A percentile compares a stretch with the other conserved stretches of the same genome.
phyloP scores from a whole-genome alignment of 2,113 vertebrate species.

The Cavia aperea region DNA sequence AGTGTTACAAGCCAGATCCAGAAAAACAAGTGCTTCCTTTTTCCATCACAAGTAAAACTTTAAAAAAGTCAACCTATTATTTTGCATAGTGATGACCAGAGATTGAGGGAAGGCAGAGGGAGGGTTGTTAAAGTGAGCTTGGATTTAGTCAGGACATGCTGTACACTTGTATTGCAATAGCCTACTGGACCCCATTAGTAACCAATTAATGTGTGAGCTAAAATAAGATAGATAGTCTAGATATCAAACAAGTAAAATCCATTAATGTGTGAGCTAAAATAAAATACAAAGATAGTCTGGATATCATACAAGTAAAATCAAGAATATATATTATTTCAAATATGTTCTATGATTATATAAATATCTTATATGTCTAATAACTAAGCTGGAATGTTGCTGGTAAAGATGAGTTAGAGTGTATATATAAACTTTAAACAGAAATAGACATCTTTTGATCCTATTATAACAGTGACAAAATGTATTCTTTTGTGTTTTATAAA shows the following conservation, averaged over 20 bases:
- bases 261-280: neutral
- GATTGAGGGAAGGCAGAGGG: fast-evolving
- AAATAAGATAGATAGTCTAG: neutral
- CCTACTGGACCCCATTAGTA: no score
- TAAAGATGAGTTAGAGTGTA: neutral
- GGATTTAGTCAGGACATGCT: neutral
- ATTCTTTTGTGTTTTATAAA: constrained; percentile 10
- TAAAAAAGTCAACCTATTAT: neutral
- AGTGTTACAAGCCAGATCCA: neutral
- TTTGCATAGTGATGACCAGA: neutral
- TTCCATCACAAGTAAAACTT: neutral
- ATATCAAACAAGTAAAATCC: neutral
- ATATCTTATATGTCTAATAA: neutral
- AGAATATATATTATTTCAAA: neutral
- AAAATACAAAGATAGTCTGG: neutral
- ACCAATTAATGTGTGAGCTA: neutral
- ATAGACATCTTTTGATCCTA: neutral
- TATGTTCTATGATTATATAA: neutral
- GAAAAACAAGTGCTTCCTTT: neutral
- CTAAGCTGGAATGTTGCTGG: neutral
- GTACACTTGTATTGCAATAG: neutral
- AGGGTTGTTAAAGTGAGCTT: neutral
- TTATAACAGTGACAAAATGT: neutral
- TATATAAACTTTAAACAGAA: neutral
- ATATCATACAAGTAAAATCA: neutral